A percentile compares a stretch with the other conserved stretches of the same genome.
Evolutionary conservation across 2,113 vertebrate species (phyloP).

Genomic region (Irena cyanogastra): DNA sequence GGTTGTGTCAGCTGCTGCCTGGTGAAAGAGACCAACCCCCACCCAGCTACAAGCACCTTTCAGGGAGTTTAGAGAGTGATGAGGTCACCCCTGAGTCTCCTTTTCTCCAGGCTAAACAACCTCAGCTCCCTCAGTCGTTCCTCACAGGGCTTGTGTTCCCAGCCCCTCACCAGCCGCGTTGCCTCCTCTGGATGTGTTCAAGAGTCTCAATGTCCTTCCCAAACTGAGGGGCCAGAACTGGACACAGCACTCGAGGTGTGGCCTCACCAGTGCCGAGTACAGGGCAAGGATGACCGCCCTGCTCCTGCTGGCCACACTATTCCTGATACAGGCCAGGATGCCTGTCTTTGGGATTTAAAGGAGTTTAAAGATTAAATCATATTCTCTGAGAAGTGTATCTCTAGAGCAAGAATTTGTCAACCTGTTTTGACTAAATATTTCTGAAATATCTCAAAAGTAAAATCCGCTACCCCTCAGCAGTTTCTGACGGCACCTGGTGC

Average conservation of each 20-base stretch:
- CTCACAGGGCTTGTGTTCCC: too few relatives aligned
- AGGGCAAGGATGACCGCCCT: background rate
- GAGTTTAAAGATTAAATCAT: background rate
- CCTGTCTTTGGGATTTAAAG: background rate
- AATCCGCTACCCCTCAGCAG: background rate
- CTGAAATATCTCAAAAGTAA: background rate
- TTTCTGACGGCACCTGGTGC: background rate
- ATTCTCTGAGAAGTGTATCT: rapidly evolving
- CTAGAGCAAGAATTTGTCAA: background rate
- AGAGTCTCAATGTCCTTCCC: too few relatives aligned
- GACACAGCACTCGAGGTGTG: background rate
- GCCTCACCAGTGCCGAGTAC: background rate
- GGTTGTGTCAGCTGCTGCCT: too few relatives aligned
- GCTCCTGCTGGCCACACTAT: background rate
- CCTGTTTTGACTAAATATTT: background rate
- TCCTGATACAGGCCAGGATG: background rate
- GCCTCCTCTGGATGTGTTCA: too few relatives aligned
- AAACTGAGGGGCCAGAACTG: background rate
- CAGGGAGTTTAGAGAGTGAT: too few relatives aligned
- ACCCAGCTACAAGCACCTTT: too few relatives aligned
- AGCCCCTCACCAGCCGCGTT: too few relatives aligned
- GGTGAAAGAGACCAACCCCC: too few relatives aligned
- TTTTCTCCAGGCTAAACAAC: too few relatives aligned
- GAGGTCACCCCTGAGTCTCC: too few relatives aligned
- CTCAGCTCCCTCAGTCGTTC: too few relatives aligned